Evolutionary conservation across 2,888 invertebrate species (phyloP), one percentile per base, ranked within the genome.

Genomic region (Drymonia ruficornis): DNA sequence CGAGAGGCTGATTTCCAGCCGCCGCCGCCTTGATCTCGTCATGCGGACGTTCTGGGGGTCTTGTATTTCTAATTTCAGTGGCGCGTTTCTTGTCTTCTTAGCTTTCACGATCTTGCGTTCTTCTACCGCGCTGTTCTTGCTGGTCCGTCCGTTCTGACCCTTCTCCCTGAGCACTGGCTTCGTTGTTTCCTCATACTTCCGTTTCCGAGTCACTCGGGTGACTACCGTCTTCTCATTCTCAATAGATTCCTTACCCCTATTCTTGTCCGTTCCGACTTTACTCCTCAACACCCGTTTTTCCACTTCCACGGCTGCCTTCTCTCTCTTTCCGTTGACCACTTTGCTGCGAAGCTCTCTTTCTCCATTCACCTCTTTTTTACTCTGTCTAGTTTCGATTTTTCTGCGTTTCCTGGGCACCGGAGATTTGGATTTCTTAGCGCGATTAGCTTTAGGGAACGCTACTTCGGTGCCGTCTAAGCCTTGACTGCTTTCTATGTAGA

Each of bases 151-250:
- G 49, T 90, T 91, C 50, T 92, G 91, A 0, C 88, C 89, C 49
- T 91, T 91, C 52, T 92, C 91, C n/a, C 91, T 74, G 0, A 92
- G 62, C 0, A 91, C 89, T 0, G 90, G 89, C 55, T 87, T 91
- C 0, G 74, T 70, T 0, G 73, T 70, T 28, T 91, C 90, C 11
- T 89, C 89, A 50, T 81, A 74, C 15, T 79, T 83, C 19, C 91
- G 65, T 59, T 92, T 92, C 1, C 91, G 70, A 0, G 89, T 90
- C 4, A 65, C 76, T 49, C 85, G 71, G 0, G 83, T 81, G 1
- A 76, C 72, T 0, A 65, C 63, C 0, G 80, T 75, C 56, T 88
- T 91, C 18, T 91, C 89, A 47, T 92, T 92, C 56, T 92, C 91
- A 49, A 91, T 91, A 0, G 91, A 91, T 60, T 92, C 91, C 56